These are phyloP conservation scores for Callocephalon fimbriatum DNA, from an alignment of 2,113 vertebrate species.

Conservation along the genomic window DNA sequence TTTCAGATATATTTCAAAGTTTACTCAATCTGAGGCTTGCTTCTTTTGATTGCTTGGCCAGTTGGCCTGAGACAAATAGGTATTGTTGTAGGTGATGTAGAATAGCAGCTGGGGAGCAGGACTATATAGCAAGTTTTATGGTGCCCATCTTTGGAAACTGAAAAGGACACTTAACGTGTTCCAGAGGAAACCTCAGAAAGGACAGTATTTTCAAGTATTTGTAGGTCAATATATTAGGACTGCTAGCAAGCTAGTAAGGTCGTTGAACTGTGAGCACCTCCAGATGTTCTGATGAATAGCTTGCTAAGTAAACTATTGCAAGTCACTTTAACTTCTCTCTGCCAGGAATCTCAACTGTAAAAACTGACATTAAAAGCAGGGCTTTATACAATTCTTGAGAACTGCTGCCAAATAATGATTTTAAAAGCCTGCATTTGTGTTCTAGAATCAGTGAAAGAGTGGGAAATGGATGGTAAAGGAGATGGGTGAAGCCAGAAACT, in stretches of 20 bases:
- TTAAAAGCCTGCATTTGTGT: background rate
- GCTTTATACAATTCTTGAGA: background rate
- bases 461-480: background rate
- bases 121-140: background rate
- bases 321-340: background rate
- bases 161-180: background rate
- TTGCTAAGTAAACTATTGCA: background rate
- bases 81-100: background rate
- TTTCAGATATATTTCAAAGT: conserved; percentile 53
- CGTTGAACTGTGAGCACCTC: background rate
- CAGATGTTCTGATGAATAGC: background rate
- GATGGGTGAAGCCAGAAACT: background rate
- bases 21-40: conserved; percentile 22
- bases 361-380: background rate
- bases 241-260: background rate
- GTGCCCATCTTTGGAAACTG: conserved; percentile 15
- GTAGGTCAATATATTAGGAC: background rate
- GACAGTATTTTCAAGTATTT: background rate
- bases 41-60: conserved; percentile 29
- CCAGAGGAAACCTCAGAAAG: background rate
- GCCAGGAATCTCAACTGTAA: background rate
- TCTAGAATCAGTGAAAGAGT: background rate
- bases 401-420: background rate
- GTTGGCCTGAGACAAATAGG: background rate
- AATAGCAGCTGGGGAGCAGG: background rate